Percentiles rank a stretch among this genome's conserved stretches.
Conservation (phyloP, 2,113 vertebrate genomes). For the Motacilla alba region DNA sequence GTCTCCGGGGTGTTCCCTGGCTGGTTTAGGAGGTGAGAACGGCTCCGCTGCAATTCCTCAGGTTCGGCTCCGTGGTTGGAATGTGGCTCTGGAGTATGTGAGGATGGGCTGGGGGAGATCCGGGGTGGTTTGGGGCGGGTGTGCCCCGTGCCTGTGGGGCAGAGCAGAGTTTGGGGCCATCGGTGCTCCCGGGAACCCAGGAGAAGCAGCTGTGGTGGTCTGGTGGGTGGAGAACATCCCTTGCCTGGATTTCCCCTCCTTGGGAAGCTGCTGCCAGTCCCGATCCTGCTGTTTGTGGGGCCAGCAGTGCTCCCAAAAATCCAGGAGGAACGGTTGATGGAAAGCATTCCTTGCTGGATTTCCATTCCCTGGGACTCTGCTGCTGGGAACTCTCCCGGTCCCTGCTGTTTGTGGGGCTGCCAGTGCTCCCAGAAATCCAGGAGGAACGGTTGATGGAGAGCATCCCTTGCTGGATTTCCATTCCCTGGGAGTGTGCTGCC, state of each 20-base stretch:
- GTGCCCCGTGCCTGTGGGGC: fast-evolving
- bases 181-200: fast-evolving
- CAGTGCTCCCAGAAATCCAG: not conserved
- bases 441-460: not conserved
- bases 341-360: no score
- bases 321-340: not conserved
- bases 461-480: not conserved
- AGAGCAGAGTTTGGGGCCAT: not conserved
- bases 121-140: not conserved
- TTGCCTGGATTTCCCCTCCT: not conserved
- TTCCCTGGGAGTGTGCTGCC: no score
- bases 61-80: not conserved
- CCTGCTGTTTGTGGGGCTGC: not conserved
- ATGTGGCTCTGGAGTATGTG: fast-evolving
- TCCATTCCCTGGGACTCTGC: not conserved
- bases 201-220: not conserved
- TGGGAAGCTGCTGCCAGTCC: not conserved
- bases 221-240: not conserved
- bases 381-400: not conserved
- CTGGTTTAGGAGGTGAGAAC: not conserved
- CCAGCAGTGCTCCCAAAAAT: not conserved
- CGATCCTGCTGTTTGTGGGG: not conserved
- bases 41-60: not conserved
- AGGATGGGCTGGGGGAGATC: not conserved
- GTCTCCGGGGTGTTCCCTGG: not conserved